Evolutionary conservation across 2,888 invertebrate genomes (phyloP), one percentile per base, ranked within the genome.

Genomic region (Idaea dimidiata): DNA sequence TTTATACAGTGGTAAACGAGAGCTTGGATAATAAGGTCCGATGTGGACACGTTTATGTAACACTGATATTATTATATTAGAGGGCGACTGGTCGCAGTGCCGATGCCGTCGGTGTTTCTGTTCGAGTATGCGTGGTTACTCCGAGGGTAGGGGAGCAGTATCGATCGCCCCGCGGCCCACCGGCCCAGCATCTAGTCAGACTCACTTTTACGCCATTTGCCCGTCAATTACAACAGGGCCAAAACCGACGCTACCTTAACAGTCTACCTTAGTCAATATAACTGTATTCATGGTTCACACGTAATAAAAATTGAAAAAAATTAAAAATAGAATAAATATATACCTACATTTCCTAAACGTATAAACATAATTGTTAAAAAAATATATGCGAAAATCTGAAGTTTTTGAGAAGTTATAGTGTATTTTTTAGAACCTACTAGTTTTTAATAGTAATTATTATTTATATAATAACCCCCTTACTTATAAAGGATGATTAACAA

Each of bases 171-270:
- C 62, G 61, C 62, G 63, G 61, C 66, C 33, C 56, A 61, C 69
- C 78, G 73, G 73, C 74, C 78, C 73, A 66, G 69, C 72, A 75
- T 74, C 70, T 74, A 76, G 74, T 76, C 72, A 75, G 80, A 82
- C 82, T 84, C 81, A 81, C 83, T 86, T 86, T 84, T 82, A 82
- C 81, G 81, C 78, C 81, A 82, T 79, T 84, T 81, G 78, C 71
- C 66, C 75, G 82, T 79, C 84, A 83, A 81, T 83, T 82, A 83
- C 77, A 69, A n/a, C 31, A 14, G 16, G 33, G 58, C 43, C 17
- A 4, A 17, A 58, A 33, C 58, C 43, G 32, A 58, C 58, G 33
- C 58, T 3, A 14, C 58, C 33, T 58, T n/a, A n/a, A n/a, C n/a
- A n/a, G n/a, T n/a, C n/a, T n/a, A n/a, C n/a, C n/a, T n/a, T n/a